Conservation (phyloP, 2,113 vertebrate genomes). For the Columba janthina region DNA sequence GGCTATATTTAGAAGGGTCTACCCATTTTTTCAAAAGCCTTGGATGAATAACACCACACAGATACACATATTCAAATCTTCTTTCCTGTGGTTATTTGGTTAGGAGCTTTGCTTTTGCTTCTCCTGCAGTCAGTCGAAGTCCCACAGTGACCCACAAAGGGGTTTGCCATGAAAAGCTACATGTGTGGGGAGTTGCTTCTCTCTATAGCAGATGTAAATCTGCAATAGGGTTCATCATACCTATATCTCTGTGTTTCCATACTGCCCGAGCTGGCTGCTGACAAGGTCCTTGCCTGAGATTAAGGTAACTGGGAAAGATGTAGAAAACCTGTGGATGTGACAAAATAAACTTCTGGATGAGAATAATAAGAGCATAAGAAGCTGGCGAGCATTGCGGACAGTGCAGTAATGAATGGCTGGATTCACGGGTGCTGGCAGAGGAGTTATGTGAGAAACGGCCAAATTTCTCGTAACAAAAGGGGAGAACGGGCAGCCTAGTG, state of each 20-base stretch:
- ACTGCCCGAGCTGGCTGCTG: neutral
- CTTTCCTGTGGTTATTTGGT: neutral
- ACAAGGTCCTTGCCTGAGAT: accelerated
- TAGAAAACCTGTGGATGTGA: neutral
- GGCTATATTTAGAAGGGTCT: neutral
- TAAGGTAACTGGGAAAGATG: neutral
- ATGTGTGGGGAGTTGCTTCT: neutral
- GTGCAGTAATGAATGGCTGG: neutral
- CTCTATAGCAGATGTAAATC: neutral
- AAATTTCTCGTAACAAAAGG: neutral
- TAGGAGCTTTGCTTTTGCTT: neutral
- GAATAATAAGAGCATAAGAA: neutral
- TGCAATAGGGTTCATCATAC: neutral
- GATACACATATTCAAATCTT: neutral
- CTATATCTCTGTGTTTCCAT: accelerated
- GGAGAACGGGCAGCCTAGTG: neutral
- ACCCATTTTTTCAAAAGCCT: neutral
- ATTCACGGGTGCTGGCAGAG: neutral
- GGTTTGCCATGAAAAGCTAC: neutral
- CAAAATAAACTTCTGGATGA: accelerated
- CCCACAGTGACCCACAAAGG: neutral
- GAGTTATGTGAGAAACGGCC: neutral
- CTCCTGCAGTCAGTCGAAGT: neutral
- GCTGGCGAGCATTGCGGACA: accelerated
- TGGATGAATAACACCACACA: neutral